A percentile compares a stretch with the other conserved stretches of the same genome.
Conservation (phyloP, 2,797 vertebrate species). For the Labeo calbasu region DNA sequence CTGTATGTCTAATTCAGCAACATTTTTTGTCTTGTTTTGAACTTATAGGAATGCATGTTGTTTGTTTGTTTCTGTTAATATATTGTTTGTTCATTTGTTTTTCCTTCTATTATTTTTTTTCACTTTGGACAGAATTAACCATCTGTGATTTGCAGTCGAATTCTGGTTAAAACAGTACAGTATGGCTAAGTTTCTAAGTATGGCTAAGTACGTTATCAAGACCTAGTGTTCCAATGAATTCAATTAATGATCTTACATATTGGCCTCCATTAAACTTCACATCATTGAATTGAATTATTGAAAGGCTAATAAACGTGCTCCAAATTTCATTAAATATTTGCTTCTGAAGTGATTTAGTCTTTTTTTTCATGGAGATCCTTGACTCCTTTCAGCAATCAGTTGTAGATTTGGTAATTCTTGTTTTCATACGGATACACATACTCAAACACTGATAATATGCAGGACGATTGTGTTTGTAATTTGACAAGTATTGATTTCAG, state of each 20-base stretch:
- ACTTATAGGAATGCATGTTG: too few relatives aligned
- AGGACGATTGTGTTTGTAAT: constrained; percentile 74
- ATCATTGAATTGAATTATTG: neutral
- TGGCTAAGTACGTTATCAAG: neutral
- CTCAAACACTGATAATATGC: constrained; percentile 67
- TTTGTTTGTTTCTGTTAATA: too few relatives aligned
- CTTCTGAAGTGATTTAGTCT: constrained; percentile 4
- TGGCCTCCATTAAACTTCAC: neutral
- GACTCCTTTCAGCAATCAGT: constrained; percentile 43
- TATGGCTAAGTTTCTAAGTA: too few relatives aligned
- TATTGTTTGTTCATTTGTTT: too few relatives aligned
- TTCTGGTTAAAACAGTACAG: neutral
- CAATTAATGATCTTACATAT: constrained; percentile 1
- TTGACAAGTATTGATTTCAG: constrained; percentile 74
- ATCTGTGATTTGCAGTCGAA: neutral
- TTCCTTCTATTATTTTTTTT: neutral
- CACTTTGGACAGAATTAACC: neutral
- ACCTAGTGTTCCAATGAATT: neutral
- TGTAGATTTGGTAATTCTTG: constrained; percentile 65
- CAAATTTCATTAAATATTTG: constrained; percentile 3
- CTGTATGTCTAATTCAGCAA: neutral
- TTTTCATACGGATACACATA: constrained; percentile 23
- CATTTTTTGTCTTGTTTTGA: too few relatives aligned
- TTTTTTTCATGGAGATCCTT: constrained; percentile 10
- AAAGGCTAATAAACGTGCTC: neutral